Percentiles rank a stretch among this genome's conserved stretches.
These are phyloP conservation scores for Anser cygnoides DNA, from an alignment of 2,113 vertebrate species.

Conservation along the genomic window DNA sequence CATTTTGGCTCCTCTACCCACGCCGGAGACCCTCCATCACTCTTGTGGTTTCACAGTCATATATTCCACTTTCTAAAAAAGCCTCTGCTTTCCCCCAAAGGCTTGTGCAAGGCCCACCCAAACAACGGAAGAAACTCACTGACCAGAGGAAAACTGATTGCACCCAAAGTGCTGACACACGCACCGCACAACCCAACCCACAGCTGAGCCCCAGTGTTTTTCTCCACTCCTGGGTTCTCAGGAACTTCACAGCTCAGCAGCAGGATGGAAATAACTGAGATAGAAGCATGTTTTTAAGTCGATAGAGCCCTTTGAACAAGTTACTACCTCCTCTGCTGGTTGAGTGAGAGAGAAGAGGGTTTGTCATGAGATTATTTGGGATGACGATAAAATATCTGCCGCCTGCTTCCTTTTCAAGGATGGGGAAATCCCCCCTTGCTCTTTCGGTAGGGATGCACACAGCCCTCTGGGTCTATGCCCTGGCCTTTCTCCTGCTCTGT, in stretches of 20 bases:
- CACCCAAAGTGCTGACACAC: conserved; percentile 25
- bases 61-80: conserved; percentile 63
- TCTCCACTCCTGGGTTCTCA: neutral
- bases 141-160: conserved; percentile 7
- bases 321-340: accelerated
- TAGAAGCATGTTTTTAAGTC: neutral
- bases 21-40: neutral
- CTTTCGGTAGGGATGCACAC: neutral
- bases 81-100: neutral
- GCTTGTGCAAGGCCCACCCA: conserved; percentile 56
- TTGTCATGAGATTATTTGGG: neutral
- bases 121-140: conserved; percentile 55
- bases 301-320: neutral
- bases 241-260: neutral
- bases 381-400: neutral
- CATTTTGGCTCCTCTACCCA: neutral
- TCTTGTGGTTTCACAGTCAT: conserved; percentile 60
- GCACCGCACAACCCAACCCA: accelerated
- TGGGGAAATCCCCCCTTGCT: neutral
- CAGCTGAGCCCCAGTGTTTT: neutral
- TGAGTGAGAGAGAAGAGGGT: neutral
- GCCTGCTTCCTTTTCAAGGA: neutral
- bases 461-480: neutral
- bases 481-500: neutral
- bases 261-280: neutral